Percentiles rank a stretch among this genome's conserved stretches.
These are phyloP conservation scores for Hydriomena furcata DNA, from an alignment of 2,888 invertebrate species.

Conservation along the genomic window DNA sequence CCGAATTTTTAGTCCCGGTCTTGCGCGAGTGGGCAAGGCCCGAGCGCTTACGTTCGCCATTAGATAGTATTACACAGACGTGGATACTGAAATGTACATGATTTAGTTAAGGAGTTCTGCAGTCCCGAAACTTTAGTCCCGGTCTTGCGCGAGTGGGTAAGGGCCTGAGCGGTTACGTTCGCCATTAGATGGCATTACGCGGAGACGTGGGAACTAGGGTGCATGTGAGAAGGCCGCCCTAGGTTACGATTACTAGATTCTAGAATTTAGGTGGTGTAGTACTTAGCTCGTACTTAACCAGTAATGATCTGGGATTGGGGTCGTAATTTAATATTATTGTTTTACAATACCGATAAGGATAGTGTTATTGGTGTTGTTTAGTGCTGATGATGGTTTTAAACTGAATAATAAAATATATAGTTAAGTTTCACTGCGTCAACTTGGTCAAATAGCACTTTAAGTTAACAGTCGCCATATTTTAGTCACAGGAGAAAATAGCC, in stretches of 20 bases:
- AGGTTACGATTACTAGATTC: slow-evolving; percentile 32
- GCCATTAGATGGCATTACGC: slow-evolving; percentile 53
- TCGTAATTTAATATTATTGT: slow-evolving; percentile 4
- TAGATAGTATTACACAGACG: slow-evolving; percentile 56
- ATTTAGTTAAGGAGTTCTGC: too few relatives aligned
- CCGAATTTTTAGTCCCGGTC: slow-evolving; percentile 7
- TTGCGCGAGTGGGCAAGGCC: slow-evolving; percentile 26
- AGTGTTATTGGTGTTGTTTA: too few relatives aligned
- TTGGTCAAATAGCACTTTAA: too few relatives aligned
- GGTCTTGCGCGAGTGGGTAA: slow-evolving; percentile 22
- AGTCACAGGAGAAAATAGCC: background rate
- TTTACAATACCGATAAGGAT: too few relatives aligned
- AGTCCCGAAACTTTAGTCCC: slow-evolving; percentile 11
- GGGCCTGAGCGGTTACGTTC: slow-evolving; percentile 33
- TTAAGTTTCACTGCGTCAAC: too few relatives aligned
- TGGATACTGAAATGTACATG: slow-evolving; percentile 68
- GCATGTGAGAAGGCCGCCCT: slow-evolving; percentile 47
- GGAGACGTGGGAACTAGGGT: slow-evolving; percentile 67
- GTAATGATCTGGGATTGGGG: slow-evolving; percentile 8
- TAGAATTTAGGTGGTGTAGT: slow-evolving; percentile 14
- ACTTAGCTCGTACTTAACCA: slow-evolving; percentile 12
- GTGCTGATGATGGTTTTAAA: too few relatives aligned
- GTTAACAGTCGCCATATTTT: slow-evolving; percentile 1
- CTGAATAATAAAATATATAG: too few relatives aligned
- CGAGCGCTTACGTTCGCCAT: slow-evolving; percentile 40